Percentiles rank a stretch among this genome's conserved stretches.
These are phyloP conservation scores for Carpatolechia fugitivella DNA, from an alignment of 2,888 invertebrate species.

Conservation along the genomic window DNA sequence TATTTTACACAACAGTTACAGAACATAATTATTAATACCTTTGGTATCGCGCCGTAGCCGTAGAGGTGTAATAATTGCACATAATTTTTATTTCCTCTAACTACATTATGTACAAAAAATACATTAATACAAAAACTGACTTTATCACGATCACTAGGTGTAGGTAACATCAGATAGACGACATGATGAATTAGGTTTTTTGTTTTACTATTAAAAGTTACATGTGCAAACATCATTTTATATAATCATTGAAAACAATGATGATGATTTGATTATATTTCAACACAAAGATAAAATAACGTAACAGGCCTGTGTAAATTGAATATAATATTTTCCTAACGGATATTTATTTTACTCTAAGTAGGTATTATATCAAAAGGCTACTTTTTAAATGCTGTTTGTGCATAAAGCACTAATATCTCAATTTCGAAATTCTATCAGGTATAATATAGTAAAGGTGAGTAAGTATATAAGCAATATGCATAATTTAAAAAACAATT, in stretches of 20 bases:
- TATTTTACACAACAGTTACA: constrained; percentile 74
- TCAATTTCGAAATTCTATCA: no score
- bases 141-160: constrained; percentile 45
- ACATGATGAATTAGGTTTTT: not conserved
- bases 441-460: no score
- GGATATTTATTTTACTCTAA: not conserved
- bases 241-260: no score
- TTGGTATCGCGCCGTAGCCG: constrained; percentile 70
- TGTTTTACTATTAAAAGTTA: constrained; percentile 45
- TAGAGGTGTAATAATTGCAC: constrained; percentile 70
- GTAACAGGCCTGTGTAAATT: constrained; percentile 23
- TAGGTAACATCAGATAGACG: constrained; percentile 48
- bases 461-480: not conserved
- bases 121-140: constrained; percentile 61
- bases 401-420: not conserved
- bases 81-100: constrained; percentile 66
- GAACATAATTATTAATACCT: constrained; percentile 70
- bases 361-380: not conserved
- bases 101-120: constrained; percentile 75
- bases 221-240: constrained; percentile 28
- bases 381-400: not conserved
- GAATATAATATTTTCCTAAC: constrained; percentile 22
- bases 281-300: no score
- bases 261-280: no score
- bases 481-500: not conserved